phyloP scores from a whole-genome alignment of 2,797 vertebrate genomes.

The Aphelocoma californica region DNA sequence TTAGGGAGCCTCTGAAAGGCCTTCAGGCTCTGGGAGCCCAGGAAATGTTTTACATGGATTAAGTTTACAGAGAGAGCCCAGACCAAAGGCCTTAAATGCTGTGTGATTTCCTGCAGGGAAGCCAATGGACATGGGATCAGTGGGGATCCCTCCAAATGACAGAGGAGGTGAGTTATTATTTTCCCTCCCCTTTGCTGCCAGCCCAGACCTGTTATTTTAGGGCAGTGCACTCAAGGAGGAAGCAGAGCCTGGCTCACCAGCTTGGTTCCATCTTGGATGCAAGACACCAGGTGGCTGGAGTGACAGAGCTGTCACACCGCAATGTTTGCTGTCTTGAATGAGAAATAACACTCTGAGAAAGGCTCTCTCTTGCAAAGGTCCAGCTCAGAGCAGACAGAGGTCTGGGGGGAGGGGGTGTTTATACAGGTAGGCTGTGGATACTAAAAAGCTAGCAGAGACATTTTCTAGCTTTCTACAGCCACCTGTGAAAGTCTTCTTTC shows the following conservation, averaged over 20 bases:
- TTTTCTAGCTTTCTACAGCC: too few relatives aligned
- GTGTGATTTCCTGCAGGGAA: background rate
- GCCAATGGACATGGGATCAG: background rate
- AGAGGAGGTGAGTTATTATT: conserved; percentile 11
- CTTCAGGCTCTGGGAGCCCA: background rate
- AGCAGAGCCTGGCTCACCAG: conserved; percentile 36
- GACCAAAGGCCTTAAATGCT: background rate
- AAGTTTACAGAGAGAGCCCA: background rate
- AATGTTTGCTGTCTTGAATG: conserved; percentile 56
- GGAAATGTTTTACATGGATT: background rate
- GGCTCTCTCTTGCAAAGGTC: background rate
- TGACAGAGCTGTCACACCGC: conserved; percentile 69
- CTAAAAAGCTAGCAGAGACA: too few relatives aligned
- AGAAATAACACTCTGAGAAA: conserved; percentile 30
- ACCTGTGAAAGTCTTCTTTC: too few relatives aligned
- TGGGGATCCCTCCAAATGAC: background rate
- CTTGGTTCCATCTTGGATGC: conserved; percentile 49
- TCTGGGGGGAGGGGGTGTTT: background rate
- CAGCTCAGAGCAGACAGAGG: background rate
- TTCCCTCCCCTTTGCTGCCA: background rate
- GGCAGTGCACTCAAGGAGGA: conserved; percentile 23
- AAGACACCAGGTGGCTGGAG: conserved; percentile 42
- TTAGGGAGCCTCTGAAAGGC: background rate
- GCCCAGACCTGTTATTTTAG: conserved; percentile 53
- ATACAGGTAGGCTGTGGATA: too few relatives aligned